A percentile compares a stretch with the other conserved stretches of the same genome.
Conservation (phyloP, 2,113 vertebrate species). For the Podiceps cristatus region DNA sequence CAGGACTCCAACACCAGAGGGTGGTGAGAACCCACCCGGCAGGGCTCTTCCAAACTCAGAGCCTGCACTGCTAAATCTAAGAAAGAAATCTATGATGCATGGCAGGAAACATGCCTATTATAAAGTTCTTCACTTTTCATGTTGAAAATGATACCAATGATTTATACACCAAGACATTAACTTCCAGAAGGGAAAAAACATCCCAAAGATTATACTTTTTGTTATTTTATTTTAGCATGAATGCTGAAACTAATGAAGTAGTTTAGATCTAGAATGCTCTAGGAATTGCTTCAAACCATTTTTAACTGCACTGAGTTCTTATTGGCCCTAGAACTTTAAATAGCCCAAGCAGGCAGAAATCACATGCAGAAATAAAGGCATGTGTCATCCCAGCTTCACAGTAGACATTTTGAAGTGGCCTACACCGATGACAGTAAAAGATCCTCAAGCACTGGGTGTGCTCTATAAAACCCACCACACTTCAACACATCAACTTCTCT, state of each 20-base stretch:
- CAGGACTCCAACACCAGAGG: neutral
- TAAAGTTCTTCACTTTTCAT: neutral
- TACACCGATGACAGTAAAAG: neutral
- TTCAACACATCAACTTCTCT: neutral
- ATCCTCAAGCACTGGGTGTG: neutral
- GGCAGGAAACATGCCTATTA: neutral
- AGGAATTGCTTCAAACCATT: neutral
- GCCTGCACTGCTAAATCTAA: neutral
- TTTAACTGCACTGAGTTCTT: slow-evolving; percentile 17
- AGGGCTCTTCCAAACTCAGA: neutral
- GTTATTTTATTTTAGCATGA: neutral
- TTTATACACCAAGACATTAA: neutral
- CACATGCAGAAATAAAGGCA: neutral
- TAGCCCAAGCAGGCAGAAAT: slow-evolving; percentile 16
- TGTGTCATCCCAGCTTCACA: slow-evolving; percentile 6
- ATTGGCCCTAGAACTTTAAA: slow-evolving; percentile 37
- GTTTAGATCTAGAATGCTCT: neutral
- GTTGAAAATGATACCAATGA: neutral
- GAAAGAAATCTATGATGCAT: neutral
- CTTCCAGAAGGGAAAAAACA: neutral
- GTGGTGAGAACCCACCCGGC: neutral
- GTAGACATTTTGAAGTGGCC: neutral
- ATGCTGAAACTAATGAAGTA: neutral
- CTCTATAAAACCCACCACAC: neutral
- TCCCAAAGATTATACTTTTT: neutral